Evolutionary conservation across 2,888 invertebrate genomes (phyloP), one percentile per base, ranked within the genome.

Genomic region (Spodoptera exigua): DNA sequence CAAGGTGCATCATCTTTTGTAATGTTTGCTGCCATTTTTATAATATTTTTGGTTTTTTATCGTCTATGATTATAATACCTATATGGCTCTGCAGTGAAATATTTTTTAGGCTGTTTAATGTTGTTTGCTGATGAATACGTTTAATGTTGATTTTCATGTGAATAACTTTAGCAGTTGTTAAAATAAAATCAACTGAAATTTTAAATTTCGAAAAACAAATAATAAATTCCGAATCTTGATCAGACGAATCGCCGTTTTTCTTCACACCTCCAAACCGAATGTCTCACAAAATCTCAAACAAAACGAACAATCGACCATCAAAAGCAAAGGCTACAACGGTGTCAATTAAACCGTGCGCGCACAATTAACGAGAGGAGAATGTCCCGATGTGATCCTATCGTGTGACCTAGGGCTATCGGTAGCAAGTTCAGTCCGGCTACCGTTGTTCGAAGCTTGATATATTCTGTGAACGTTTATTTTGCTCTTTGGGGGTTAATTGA

Each of bases 391-490:
- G 92, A 92, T 93, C 78, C 73, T 89, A 92, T 92, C 92, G 77
- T 62, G 66, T 89, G 92, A 92, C 92, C 92, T 80, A 79, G 80
- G 92, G 92, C 89, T 92, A 92, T 93, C 91, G 86, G 79, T 82
- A 80, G 83, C 87, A 81, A 87, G 90, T 87, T 89, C 85, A 87
- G 80, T 86, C 85, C 86, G 83, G 88, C 91, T 91, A 89, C 90
- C 86, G 86, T 86, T 83, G 80, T 82, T 79, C 79, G 81, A 82
- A 80, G 79, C 85, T 88, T 90, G 91, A 91, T 91, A 89, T 91
- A 92, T 92, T 89, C 87, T 80, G 80, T 80, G 81, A 83, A 84
- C 82, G 84, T 85, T 84, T 81, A 84, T 85, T 79, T 67, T 71
- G 71, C 70, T 71, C 74, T 80, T 75, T 76, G 59, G 74, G 76